phyloP scores from a whole-genome alignment of 2,113 vertebrate genomes.

The Hepsetus odoe region DNA sequence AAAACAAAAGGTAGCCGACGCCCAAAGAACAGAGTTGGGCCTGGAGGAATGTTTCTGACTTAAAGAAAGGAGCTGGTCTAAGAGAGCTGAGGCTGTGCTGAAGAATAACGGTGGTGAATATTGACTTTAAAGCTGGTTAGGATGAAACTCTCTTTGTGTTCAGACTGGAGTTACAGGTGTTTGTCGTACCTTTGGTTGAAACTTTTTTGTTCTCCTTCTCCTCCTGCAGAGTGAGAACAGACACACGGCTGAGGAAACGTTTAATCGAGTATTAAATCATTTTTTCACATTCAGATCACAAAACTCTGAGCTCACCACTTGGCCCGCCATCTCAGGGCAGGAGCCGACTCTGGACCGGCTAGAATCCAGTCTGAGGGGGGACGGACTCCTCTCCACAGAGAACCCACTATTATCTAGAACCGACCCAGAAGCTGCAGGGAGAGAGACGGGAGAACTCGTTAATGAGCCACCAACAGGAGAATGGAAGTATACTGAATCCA shows the following conservation, averaged over 20 bases:
- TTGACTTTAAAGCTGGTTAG: no score
- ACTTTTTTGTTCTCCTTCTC: constrained; percentile 67
- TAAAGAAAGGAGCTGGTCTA: no score
- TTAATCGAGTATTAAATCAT: no score
- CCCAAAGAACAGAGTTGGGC: no score
- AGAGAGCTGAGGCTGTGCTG: no score
- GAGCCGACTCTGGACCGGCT: constrained; percentile 65
- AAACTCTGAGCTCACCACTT: constrained; percentile 68
- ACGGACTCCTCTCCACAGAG: constrained; percentile 51
- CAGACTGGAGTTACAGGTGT: not conserved
- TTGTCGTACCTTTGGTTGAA: constrained; percentile 72
- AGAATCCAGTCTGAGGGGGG: constrained; percentile 36
- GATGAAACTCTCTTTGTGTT: no score
- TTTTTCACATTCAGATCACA: no score
- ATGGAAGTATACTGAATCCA: no score
- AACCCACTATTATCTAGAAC: constrained; percentile 37
- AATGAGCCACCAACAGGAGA: no score
- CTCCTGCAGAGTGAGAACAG: constrained; percentile 54
- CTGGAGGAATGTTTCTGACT: no score
- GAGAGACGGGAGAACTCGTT: not conserved
- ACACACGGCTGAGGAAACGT: not conserved
- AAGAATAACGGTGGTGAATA: no score
- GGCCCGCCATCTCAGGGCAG: constrained; percentile 75
- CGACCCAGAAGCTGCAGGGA: constrained; percentile 20
- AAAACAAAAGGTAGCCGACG: no score